Evolutionary conservation across 1,140 invertebrate species (phyloP).

Genomic region (Dendrolimus kikuchii): DNA sequence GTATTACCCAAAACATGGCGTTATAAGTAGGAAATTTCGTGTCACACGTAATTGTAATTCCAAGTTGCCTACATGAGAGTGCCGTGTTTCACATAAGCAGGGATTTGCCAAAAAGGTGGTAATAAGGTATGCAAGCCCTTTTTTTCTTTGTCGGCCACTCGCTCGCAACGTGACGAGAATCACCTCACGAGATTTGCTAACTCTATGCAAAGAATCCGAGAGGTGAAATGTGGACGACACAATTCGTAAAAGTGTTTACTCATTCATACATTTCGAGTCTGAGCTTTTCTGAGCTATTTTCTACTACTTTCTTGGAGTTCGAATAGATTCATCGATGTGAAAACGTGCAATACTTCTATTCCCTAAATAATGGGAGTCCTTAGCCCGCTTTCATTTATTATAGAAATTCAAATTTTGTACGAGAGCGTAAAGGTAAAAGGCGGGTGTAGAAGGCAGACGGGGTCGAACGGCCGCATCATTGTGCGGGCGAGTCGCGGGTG

Average conservation of each 20-base stretch:
- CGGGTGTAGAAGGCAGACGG: conserved; percentile 30
- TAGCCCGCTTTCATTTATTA: conserved; percentile 44
- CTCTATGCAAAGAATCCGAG: conserved; percentile 39
- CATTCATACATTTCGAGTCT: conserved; percentile 34
- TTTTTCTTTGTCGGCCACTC: conserved; percentile 68
- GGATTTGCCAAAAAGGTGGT: conserved; percentile 62
- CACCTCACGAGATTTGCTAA: conserved; percentile 50
- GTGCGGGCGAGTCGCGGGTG: conserved; percentile 52
- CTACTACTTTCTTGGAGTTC: conserved; percentile 20
- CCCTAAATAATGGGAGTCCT: conserved; percentile 30
- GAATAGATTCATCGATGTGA: conserved; percentile 19
- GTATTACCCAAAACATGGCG: too few relatives aligned
- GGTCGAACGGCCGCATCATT: conserved; percentile 61
- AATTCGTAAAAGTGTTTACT: conserved; percentile 48
- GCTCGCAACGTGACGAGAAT: conserved; percentile 63
- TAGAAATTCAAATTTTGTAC: conserved; percentile 57
- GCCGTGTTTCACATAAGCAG: conserved; percentile 62
- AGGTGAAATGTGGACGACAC: conserved; percentile 37
- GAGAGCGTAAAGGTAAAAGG: conserved; percentile 50
- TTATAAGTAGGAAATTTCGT: conserved; percentile 18
- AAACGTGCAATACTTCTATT: conserved; percentile 15
- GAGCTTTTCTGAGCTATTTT: conserved; percentile 15
- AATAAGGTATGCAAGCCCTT: conserved; percentile 68
- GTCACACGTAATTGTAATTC: conserved; percentile 55
- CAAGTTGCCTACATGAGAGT: conserved; percentile 40